Evolutionary conservation across 1,140 invertebrate species (phyloP).

Genomic region (Drosophila pectinifera): DNA sequence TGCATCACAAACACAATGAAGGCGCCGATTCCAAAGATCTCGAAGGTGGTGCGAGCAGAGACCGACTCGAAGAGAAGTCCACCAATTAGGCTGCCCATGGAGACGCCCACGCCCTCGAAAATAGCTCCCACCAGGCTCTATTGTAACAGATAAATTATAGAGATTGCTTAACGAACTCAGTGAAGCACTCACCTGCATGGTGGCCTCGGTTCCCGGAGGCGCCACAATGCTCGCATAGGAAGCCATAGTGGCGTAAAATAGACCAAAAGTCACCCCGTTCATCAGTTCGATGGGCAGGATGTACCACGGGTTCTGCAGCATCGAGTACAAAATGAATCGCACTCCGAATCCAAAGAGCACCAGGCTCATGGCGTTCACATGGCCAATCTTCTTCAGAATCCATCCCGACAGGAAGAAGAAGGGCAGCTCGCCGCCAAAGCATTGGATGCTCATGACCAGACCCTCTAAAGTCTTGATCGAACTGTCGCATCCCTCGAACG

Average conservation of each 20-base stretch:
- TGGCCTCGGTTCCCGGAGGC: conserved; percentile 94
- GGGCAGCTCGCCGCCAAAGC: conserved; percentile 94
- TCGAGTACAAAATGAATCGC: conserved; percentile 93
- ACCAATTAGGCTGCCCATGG: conserved; percentile 90
- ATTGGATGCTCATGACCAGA: conserved; percentile 91
- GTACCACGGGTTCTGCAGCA: conserved; percentile 92
- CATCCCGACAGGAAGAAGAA: conserved; percentile 93
- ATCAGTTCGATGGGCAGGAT: conserved; percentile 93
- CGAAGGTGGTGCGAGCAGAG: conserved; percentile 88
- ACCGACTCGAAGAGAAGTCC: conserved; percentile 88
- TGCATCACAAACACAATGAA: conserved; percentile 88
- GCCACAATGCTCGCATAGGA: conserved; percentile 94
- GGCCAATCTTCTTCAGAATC: conserved; percentile 93
- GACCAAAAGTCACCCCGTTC: conserved; percentile 94
- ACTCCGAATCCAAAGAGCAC: conserved; percentile 91
- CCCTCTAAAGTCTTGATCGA: conserved; percentile 94
- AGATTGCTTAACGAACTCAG: background rate
- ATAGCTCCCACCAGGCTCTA: conserved; percentile 93
- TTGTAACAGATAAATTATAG: background rate
- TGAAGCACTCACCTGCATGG: conserved; percentile 89
- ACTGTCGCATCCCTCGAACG: conserved; percentile 83
- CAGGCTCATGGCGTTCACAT: conserved; percentile 92
- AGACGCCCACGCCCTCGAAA: conserved; percentile 94
- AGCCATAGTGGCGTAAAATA: conserved; percentile 95
- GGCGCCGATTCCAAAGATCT: conserved; percentile 89